A percentile compares a stretch with the other conserved stretches of the same genome.
Evolutionary conservation across 1,140 invertebrate species (phyloP).

Genomic region (Drosophila kohkoa): DNA sequence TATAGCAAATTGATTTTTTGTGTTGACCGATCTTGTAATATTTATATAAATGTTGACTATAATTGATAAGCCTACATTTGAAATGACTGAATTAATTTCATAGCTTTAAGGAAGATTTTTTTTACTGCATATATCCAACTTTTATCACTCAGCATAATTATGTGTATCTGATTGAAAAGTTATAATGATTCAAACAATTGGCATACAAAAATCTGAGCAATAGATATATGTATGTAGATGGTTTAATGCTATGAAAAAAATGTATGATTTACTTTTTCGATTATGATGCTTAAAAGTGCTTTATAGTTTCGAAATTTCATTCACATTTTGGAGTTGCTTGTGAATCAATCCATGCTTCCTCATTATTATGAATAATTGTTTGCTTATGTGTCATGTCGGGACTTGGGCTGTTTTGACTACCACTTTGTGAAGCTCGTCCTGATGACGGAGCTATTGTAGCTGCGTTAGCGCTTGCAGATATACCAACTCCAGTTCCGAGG

Average conservation of each 20-base stretch:
- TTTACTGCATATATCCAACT: background rate
- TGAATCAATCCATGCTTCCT: conserved; percentile 28
- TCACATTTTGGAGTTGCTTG: conserved; percentile 32
- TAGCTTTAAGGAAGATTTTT: background rate
- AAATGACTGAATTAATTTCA: background rate
- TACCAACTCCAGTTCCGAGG: conserved; percentile 10
- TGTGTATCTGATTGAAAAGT: background rate
- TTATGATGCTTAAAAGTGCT: conserved; percentile 15
- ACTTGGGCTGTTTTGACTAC: conserved; percentile 38
- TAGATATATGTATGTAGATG: background rate
- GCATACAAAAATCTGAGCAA: background rate
- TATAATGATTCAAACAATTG: background rate
- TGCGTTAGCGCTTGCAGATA: background rate
- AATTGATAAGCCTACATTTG: background rate
- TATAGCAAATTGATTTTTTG: background rate
- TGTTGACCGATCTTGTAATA: background rate
- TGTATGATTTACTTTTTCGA: conserved; percentile 17
- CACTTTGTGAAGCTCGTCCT: conserved; percentile 31
- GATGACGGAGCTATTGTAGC: conserved; percentile 33
- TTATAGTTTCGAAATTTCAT: background rate
- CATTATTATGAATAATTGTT: conserved; percentile 39
- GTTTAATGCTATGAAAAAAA: background rate
- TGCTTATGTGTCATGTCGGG: conserved; percentile 23
- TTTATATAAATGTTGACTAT: background rate
- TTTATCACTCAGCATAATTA: background rate